Percentiles rank a stretch among this genome's conserved stretches.
Evolutionary conservation across 2,113 vertebrate species (phyloP).

Genomic region (Craseonycteris thonglongyai): DNA sequence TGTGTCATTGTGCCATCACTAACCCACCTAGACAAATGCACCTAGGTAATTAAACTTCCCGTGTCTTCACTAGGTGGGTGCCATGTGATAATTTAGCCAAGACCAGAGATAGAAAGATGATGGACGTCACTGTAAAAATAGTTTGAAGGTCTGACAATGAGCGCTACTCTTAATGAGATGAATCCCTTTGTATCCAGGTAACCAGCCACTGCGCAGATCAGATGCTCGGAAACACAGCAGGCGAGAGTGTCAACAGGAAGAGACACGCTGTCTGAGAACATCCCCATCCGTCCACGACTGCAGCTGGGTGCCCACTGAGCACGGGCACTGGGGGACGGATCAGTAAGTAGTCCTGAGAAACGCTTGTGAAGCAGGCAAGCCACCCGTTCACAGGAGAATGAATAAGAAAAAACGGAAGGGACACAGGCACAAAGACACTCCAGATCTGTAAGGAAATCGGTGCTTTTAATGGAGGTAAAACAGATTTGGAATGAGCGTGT

Average conservation of each 20-base stretch:
- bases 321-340: background rate
- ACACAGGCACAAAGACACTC: background rate
- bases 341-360: background rate
- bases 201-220: background rate
- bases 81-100: background rate
- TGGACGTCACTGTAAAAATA: too few species aligned
- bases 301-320: background rate
- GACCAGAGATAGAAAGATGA: background rate
- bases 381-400: background rate
- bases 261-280: background rate
- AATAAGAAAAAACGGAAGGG: background rate
- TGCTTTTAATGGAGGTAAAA: background rate
- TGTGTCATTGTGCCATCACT: background rate
- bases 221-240: background rate
- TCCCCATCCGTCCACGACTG: too few species aligned
- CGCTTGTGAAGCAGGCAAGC: background rate
- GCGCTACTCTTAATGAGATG: too few species aligned
- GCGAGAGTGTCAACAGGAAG: background rate
- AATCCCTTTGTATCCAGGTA: background rate
- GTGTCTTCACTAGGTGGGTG: background rate
- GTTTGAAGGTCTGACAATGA: background rate
- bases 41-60: background rate
- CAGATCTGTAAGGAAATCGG: background rate
- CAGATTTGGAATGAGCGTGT: background rate
- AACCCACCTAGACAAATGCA: background rate